Percentiles rank a stretch among this genome's conserved stretches.
Conservation (phyloP, 1,140 invertebrate species). For the Saccostrea cuccullata region DNA sequence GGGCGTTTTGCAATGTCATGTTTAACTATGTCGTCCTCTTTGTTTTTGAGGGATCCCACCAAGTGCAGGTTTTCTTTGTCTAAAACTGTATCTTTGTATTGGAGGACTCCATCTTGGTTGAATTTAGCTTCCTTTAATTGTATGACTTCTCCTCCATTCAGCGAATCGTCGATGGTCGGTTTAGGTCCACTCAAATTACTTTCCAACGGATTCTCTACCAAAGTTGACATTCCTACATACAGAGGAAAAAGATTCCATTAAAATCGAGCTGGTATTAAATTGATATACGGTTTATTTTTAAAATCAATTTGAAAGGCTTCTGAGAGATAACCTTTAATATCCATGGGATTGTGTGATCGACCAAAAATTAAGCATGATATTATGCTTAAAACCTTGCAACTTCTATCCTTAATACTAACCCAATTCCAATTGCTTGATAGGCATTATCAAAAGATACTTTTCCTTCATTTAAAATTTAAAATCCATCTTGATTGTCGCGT, state of each 20-base stretch:
- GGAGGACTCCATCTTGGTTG: slow-evolving; percentile 47
- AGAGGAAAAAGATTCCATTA: slow-evolving; percentile 27
- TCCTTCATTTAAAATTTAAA: neutral
- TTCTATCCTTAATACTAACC: neutral
- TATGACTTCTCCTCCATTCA: slow-evolving; percentile 35
- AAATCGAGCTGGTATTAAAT: neutral
- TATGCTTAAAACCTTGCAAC: neutral
- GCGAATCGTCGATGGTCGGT: neutral
- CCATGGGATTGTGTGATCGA: neutral
- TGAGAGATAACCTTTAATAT: neutral
- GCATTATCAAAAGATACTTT: slow-evolving; percentile 24
- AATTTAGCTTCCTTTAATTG: slow-evolving; percentile 50
- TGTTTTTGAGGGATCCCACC: slow-evolving; percentile 1
- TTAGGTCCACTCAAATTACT: neutral
- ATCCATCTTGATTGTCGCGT: neutral
- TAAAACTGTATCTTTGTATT: slow-evolving; percentile 42
- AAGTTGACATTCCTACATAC: slow-evolving; percentile 49
- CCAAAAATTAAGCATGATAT: neutral
- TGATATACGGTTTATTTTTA: neutral
- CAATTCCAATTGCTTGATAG: slow-evolving; percentile 3
- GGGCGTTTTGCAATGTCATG: slow-evolving; percentile 41
- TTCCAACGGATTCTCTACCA: slow-evolving; percentile 45
- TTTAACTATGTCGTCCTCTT: slow-evolving; percentile 44
- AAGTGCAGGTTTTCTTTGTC: slow-evolving; percentile 35
- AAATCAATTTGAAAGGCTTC: neutral